phyloP scores from a whole-genome alignment of 2,797 vertebrate genomes.

The Tokudaia muenninki region DNA sequence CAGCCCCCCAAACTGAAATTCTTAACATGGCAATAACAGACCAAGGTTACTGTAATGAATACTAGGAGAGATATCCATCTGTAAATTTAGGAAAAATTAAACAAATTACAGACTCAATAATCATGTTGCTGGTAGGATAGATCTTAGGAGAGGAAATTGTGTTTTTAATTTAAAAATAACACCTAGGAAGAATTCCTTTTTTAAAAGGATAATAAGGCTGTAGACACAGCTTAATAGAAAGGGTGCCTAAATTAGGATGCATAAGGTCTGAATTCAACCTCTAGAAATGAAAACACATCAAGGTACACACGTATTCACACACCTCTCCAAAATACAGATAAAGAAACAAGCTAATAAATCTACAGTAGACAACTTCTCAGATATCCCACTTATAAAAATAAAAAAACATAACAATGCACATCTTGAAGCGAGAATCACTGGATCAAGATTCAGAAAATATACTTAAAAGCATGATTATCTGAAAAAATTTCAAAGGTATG shows the following conservation, averaged over 20 bases:
- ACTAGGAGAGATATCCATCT: not conserved
- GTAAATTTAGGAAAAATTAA: not conserved
- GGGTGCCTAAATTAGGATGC: not conserved
- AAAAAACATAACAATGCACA: not conserved
- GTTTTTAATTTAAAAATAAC: slow-evolving; percentile 60
- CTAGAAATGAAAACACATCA: not conserved
- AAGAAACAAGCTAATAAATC: slow-evolving; percentile 21
- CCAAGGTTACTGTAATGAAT: slow-evolving; percentile 7
- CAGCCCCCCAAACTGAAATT: slow-evolving; percentile 1
- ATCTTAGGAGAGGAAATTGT: slow-evolving; percentile 10
- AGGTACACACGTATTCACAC: not conserved
- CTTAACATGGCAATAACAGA: slow-evolving; percentile 46
- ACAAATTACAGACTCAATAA: slow-evolving; percentile 47
- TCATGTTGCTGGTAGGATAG: slow-evolving; percentile 40
- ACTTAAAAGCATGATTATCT: slow-evolving; percentile 16
- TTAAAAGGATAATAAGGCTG: not conserved
- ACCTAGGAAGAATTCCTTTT: slow-evolving; percentile 59
- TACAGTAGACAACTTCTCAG: not conserved
- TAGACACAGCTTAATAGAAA: not conserved
- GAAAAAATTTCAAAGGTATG: not conserved
- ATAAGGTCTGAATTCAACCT: not conserved
- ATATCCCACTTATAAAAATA: not conserved
- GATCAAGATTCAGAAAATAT: slow-evolving; percentile 34
- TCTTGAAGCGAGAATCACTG: slow-evolving; percentile 51
- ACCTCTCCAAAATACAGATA: not conserved